Base-by-base conservation (phyloP, 1,140 invertebrate species). In the Drosophila pruinosa region DNA sequence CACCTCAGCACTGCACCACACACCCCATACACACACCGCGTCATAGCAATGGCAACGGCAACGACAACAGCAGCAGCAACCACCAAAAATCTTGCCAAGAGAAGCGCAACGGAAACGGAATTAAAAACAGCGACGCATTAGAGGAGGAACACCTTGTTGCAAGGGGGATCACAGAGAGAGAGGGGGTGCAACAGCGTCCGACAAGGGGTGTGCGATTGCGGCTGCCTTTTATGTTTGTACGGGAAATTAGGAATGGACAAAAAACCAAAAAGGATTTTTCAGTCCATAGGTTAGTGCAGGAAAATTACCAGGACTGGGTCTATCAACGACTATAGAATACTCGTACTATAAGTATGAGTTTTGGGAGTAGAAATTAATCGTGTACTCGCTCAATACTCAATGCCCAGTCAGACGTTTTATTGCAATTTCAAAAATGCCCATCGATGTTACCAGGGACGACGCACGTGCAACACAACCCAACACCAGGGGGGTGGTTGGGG, bases 361-460 rank as follows among this genome's bases (percentile, higher is more conserved):
- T 15, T 28, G 15, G 12, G 26, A 50, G 47, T 50, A 31, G 63
- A 82, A 78, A 86, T 86, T 86, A 82, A 85, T 88, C 78, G 63
- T 48, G n/a, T 64, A 70, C 50, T 52, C 47, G 31, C 53, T 67
- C 54, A 58, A 68, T 73, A 72, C 65, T 77, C 63, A 65, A 70
- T 75, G 82, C 70, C 69, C 71, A 88, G 62, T 80, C 78, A 88
- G 64, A 82, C 78, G 75, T 88, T 86, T 86, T 82, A 86, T 86
- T 86, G 82, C 83, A 72, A 75, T 81, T 77, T 68, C 61, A 73
- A 80, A 80, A 70, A 64, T 64, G 34, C 48, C 38, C 10, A 71
- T 39, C 36, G 38, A 75, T 57, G 79, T 79, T 83, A 65, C 70
- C 65, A 52, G 48, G 72, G 50, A 77, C 62, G 59, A 62, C 45